Evolutionary conservation across 1,140 invertebrate genomes (phyloP), one percentile per base, ranked within the genome.

Genomic region (Temnothorax curvispinosus): DNA sequence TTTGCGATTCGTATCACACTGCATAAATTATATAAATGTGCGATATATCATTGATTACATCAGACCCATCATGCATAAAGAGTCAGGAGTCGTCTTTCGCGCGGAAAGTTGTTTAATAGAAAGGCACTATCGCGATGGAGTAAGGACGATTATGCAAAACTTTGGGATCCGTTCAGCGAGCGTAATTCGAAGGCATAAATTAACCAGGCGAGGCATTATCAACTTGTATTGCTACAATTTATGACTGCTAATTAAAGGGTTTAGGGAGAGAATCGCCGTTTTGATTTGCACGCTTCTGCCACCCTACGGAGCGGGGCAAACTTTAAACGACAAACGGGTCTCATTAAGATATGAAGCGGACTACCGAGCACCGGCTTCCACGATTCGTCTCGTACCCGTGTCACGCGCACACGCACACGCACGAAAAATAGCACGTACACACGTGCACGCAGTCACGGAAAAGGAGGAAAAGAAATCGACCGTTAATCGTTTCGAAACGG

Each of bases 311-410:
- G 89, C 89, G 90, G 87, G 87, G 89, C 87, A 87, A 93, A 94
- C 90, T 93, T 94, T 94, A 93, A 94, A 93, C 93, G 93, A 94
- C 93, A 92, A 93, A 74, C 87, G 60, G 89, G 90, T 90, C 93
- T 93, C 92, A 93, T 94, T 94, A 94, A 94, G 93, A 93, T 94
- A 94, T 92, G 92, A 93, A 93, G 88, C 91, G 91, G 89, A 89
- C 21, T 21, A 21, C 74, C 82, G 81, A 50, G n/a, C 8, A 82
- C 38, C 67, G 69, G 44, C 71, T 85, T 87, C 64, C 62, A 77
- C 84, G 78, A 89, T 69, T 89, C 87, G 50, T 52, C 50, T 82
- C 47, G 32, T 54, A 54, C 47, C 21, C 47, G 54, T 32, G 15
- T 47, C 69, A 6, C 58, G 27, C 9, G 18, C 35, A 35, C n/a